phyloP scores from a whole-genome alignment of 92 coral and sea anemone species.

The Porites divaricata region DNA sequence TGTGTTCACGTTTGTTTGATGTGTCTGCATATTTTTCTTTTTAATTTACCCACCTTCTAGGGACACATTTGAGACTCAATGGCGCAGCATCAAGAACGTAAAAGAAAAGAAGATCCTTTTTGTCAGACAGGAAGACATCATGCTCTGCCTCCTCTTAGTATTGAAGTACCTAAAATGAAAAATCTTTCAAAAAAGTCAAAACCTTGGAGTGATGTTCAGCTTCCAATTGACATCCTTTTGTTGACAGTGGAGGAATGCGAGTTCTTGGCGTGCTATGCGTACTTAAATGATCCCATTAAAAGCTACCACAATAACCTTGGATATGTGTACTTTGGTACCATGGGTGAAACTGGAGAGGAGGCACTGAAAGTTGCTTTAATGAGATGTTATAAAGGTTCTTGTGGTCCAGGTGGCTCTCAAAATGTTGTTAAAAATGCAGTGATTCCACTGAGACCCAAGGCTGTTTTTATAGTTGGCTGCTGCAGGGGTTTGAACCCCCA shows the following conservation, averaged over 20 bases:
- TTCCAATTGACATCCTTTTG: slow-evolving; percentile 9
- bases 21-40: too few relatives aligned
- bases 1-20: too few relatives aligned
- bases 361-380: slow-evolving; percentile 33
- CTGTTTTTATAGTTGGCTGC: neutral
- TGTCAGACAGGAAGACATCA: neutral
- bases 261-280: neutral
- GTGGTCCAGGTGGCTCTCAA: slow-evolving; percentile 12
- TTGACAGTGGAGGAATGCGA: neutral
- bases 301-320: slow-evolving; percentile 11
- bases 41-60: too few relatives aligned
- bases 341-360: slow-evolving; percentile 7
- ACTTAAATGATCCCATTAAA: neutral
- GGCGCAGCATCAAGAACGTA: neutral
- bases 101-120: neutral
- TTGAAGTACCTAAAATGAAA: neutral
- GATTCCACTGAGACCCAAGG: neutral
- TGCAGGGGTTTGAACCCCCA: neutral
- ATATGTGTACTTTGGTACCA: slow-evolving; percentile 25
- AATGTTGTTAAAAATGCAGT: slow-evolving; percentile 21
- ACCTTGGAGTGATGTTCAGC: neutral
- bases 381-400: slow-evolving; percentile 19
- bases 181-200: neutral
- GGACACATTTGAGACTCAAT: neutral
- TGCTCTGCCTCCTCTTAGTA: neutral